Base-by-base conservation (phyloP, 2,113 vertebrate species). In the Ceuthmochares aereus region DNA sequence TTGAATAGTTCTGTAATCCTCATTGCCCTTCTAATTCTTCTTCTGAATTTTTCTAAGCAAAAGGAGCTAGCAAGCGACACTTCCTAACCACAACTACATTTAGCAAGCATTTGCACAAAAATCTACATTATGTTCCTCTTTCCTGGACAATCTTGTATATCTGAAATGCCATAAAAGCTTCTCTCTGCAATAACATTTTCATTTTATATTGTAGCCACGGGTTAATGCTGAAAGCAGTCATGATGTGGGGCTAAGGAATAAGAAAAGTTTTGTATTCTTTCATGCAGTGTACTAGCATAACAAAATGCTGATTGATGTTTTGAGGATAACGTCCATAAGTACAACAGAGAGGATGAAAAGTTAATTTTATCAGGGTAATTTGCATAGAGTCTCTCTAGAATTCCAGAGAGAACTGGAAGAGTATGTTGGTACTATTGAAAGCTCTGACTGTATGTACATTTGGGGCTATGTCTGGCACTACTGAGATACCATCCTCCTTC, bases 1-100 rank as follows among this genome's bases (percentile, higher is more conserved):
- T 93, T 96, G 92, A 96, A 42, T 17, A 90, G 36, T 81, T 92
- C 49, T 84, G 68, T 89, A 95, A 96, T 85, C 29, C 13, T 87
- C 81, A 89, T 26, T 72, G n/a, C 47, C 79, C 81, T 88, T 79
- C 69, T 85, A 69, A 64, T 69, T 49, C 30, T 67, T 63, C 55
- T 86, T 93, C n/a, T 30, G 75, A 73, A 13, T 66, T 93, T 93
- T 94, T 89, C 63, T 85, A 90, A 69, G 26, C 36, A 88, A 93
- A 96, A 91, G 55, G 15, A 86, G 63, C 29, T 92, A 27, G 59
- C 23, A 40, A 93, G 40, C 80, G 83, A 87, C 72, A 87, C 72
- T 89, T 88, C 47, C 60, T 68, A 78, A 64, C 16, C 32, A 81
- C 6, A 77, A 84, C 73, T 37, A 67, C 5, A 7, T 26, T 93